Evolutionary conservation across 2,113 vertebrate genomes (phyloP).

Genomic region (Amblyornis subalaris): DNA sequence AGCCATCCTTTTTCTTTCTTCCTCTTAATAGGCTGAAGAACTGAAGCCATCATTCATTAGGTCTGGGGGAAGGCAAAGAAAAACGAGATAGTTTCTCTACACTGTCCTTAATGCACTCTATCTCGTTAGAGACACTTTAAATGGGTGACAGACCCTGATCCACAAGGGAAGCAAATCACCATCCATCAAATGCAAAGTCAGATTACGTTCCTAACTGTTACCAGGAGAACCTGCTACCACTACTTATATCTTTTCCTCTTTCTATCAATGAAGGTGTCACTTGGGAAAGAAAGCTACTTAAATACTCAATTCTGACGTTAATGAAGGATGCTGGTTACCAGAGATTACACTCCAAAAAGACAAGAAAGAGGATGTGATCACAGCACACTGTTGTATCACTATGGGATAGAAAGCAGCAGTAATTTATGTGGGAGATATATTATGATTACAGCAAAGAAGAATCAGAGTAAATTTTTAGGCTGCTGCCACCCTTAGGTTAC

Average conservation of each 20-base stretch:
- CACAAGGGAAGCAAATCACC: not conserved
- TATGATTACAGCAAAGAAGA: not conserved
- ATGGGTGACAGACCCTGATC: not conserved
- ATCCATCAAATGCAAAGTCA: not conserved
- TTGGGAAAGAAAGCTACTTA: not conserved
- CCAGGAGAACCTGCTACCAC: not conserved
- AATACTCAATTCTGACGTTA: not conserved
- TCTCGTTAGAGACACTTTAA: accelerated
- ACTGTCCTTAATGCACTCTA: not conserved
- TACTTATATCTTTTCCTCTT: not conserved
- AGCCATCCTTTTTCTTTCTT: not conserved
- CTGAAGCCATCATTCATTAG: not conserved
- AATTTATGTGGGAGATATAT: not conserved
- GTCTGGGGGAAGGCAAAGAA: not conserved
- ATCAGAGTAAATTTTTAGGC: not conserved
- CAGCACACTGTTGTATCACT: not conserved
- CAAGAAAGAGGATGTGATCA: not conserved
- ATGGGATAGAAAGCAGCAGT: not conserved
- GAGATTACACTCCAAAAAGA: not conserved
- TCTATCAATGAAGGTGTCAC: not conserved
- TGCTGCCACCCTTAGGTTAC: not conserved
- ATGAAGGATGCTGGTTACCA: not conserved
- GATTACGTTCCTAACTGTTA: not conserved
- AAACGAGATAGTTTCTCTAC: not conserved
- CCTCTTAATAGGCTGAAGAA: not conserved